Percentiles rank a stretch among this genome's conserved stretches.
These are phyloP conservation scores for Drosophila watanabei DNA, from an alignment of 1,140 invertebrate genomes.

Conservation along the genomic window DNA sequence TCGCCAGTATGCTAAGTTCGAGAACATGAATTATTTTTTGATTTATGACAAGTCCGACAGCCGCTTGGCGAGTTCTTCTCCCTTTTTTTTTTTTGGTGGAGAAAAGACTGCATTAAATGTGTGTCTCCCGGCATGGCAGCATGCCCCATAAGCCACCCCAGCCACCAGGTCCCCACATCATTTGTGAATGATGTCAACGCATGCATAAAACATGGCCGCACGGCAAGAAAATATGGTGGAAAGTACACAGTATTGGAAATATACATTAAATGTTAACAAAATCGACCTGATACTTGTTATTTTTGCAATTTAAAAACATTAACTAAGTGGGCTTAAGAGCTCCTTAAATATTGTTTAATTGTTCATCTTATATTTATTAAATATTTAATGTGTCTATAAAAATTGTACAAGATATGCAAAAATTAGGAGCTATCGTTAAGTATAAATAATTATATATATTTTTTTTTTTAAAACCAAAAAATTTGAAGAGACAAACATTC, in stretches of 20 bases:
- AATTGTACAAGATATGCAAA: too few species aligned
- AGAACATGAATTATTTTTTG: conserved; percentile 80
- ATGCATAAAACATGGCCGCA: conserved; percentile 74
- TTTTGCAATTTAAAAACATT: not conserved
- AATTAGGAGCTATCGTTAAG: too few species aligned
- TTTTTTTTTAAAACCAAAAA: too few species aligned
- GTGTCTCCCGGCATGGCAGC: too few species aligned
- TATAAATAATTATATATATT: too few species aligned
- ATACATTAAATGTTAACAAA: too few species aligned
- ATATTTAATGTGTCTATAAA: too few species aligned
- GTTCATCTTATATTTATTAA: too few species aligned
- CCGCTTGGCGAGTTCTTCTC: conserved; percentile 13
- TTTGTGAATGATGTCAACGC: conserved; percentile 83
- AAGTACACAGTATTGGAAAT: not conserved
- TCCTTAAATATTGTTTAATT: not conserved
- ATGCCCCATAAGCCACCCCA: not conserved
- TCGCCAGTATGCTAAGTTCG: conserved; percentile 55
- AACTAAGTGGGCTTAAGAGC: not conserved
- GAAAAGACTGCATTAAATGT: conserved; percentile 35
- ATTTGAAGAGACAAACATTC: too few species aligned
- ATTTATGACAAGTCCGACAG: conserved; percentile 72
- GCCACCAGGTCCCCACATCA: conserved; percentile 59
- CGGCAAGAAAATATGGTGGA: not conserved
- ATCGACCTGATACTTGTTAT: too few species aligned
- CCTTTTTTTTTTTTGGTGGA: too few species aligned